Percentiles rank a stretch among this genome's conserved stretches.
Evolutionary conservation across 2,888 invertebrate species (phyloP).

Genomic region (Bembecia ichneumoniformis): DNA sequence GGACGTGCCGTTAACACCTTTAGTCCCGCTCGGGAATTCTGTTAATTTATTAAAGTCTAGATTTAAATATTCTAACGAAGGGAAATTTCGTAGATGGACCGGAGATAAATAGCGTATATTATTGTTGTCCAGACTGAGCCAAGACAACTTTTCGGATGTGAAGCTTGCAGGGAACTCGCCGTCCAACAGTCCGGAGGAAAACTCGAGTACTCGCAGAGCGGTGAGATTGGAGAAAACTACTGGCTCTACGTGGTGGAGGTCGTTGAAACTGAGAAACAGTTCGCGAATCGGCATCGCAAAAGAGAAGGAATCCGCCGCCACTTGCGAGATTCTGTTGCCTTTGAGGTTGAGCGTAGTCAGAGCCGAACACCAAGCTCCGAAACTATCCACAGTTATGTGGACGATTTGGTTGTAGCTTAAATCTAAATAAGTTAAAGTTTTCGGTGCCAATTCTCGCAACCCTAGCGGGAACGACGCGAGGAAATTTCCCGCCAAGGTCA

Average conservation of each 20-base stretch:
- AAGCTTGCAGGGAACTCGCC: conserved; percentile 79
- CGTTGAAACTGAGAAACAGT: conserved; percentile 88
- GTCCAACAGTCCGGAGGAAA: conserved; percentile 83
- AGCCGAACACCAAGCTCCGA: conserved; percentile 79
- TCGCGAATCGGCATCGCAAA: conserved; percentile 82
- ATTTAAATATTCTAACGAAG: conserved; percentile 81
- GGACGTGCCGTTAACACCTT: conserved; percentile 56
- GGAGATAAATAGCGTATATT: conserved; percentile 74
- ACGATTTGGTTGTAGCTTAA: conserved; percentile 85
- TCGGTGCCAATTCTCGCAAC: conserved; percentile 74
- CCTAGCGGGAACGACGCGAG: conserved; percentile 76
- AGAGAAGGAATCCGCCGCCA: conserved; percentile 76
- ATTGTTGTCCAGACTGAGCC: conserved; percentile 88
- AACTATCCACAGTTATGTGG: conserved; percentile 76
- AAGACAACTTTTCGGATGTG: conserved; percentile 76
- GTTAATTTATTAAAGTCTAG: conserved; percentile 85
- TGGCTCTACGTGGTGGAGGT: conserved; percentile 79
- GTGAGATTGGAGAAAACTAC: conserved; percentile 80
- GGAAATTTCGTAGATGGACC: conserved; percentile 76
- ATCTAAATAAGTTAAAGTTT: conserved; percentile 78
- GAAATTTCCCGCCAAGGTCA: conserved; percentile 82
- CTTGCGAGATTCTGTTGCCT: conserved; percentile 81
- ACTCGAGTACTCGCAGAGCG: conserved; percentile 81
- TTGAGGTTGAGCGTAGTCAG: conserved; percentile 81
- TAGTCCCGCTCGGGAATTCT: conserved; percentile 73